Evolutionary conservation across 2,888 invertebrate species (phyloP).

Genomic region (Trissolcus japonicus): DNA sequence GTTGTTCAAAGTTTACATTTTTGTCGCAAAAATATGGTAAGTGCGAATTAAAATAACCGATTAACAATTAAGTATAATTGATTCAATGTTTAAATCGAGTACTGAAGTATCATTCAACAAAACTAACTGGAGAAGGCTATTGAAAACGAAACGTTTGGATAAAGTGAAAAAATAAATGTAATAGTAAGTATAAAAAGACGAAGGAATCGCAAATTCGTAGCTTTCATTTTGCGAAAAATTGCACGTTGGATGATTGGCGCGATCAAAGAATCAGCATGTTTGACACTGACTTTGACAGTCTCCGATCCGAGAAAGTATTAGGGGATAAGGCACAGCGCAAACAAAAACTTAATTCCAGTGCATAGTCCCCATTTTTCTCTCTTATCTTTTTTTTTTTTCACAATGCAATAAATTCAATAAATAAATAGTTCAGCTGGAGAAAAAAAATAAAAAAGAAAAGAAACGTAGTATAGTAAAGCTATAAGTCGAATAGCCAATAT

Average conservation of each 20-base stretch:
- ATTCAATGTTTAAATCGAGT: neutral
- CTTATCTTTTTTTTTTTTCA: neutral
- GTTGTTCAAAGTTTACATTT: too few species aligned
- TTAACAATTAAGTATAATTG: too few species aligned
- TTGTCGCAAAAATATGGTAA: too few species aligned
- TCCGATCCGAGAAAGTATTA: constrained; percentile 10
- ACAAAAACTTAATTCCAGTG: constrained; percentile 24
- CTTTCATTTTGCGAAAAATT: constrained; percentile 23
- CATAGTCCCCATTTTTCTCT: constrained; percentile 28
- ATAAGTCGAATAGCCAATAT: neutral
- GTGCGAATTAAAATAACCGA: too few species aligned
- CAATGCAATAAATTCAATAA: constrained; percentile 12
- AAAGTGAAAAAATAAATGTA: constrained; percentile 8
- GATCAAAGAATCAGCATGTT: constrained; percentile 1
- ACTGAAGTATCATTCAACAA: neutral
- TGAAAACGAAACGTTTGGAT: neutral
- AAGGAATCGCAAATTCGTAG: constrained; percentile 7
- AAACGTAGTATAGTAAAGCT: neutral
- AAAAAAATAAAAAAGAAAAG: constrained; percentile 5
- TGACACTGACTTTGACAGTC: neutral
- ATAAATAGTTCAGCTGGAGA: constrained; percentile 9
- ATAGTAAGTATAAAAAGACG: neutral
- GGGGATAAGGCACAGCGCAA: constrained; percentile 48
- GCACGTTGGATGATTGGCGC: constrained; percentile 13
- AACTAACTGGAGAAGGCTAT: neutral